phyloP scores from a whole-genome alignment of 2,888 invertebrate species.

The Perdita meconis region DNA sequence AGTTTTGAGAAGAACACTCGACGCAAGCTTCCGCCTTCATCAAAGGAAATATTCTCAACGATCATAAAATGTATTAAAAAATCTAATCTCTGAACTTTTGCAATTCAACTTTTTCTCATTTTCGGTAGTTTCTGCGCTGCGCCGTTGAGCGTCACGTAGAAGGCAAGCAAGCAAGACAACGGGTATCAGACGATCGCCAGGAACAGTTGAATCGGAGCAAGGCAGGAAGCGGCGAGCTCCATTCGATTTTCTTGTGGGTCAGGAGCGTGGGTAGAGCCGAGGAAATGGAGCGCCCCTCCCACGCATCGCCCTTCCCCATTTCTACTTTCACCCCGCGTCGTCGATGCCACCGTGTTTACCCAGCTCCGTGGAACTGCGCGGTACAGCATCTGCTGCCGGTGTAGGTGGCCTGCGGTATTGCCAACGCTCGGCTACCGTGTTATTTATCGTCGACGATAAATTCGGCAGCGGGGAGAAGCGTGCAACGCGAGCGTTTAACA shows the following conservation, averaged over 20 bases:
- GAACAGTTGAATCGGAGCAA: conserved; percentile 22
- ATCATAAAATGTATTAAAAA: no score
- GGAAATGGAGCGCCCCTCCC: conserved; percentile 60
- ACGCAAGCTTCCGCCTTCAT: no score
- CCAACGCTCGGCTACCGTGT: conserved; percentile 8
- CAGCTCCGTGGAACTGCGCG: conserved; percentile 15
- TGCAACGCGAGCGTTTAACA: neutral
- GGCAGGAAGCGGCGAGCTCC: conserved; percentile 54
- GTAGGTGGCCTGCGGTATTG: conserved; percentile 22
- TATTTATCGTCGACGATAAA: conserved; percentile 43
- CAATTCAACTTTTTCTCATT: no score
- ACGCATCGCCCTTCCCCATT: conserved; percentile 37
- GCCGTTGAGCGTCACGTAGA: no score
- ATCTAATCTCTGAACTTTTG: no score
- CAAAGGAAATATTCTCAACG: no score
- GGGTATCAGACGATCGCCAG: neutral
- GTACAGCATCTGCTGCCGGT: conserved; percentile 35
- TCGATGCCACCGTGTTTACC: conserved; percentile 31
- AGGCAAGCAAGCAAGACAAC: no score
- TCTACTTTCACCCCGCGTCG: conserved; percentile 65
- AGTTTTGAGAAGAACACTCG: no score
- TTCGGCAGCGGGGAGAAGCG: conserved; percentile 23
- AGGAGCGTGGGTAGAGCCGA: conserved; percentile 59
- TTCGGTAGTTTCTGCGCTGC: no score
- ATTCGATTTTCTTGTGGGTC: conserved; percentile 59